Conservation (phyloP, 2,113 vertebrate species). For the Oenanthe melanoleuca region DNA sequence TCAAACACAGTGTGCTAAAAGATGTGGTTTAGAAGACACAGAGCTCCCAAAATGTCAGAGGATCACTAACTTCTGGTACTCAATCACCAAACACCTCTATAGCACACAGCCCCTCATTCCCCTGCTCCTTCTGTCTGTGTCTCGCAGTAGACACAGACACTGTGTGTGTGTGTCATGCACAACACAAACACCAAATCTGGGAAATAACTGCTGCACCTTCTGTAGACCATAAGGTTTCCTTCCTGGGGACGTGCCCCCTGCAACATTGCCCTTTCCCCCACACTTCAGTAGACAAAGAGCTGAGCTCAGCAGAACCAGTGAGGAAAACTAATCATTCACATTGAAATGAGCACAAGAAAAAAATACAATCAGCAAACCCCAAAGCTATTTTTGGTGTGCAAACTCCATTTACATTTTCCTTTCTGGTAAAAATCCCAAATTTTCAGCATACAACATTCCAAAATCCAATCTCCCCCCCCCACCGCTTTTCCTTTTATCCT, state of each 20-base stretch:
- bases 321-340: background rate
- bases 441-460: constrained; percentile 45
- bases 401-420: constrained; percentile 54
- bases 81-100: background rate
- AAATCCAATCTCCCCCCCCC: background rate
- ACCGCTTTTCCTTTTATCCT: constrained; percentile 38
- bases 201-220: background rate
- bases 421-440: constrained; percentile 49
- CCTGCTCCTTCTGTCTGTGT: background rate
- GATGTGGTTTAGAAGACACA: background rate
- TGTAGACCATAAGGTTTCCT: background rate
- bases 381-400: constrained; percentile 59
- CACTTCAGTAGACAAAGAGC: background rate
- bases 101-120: background rate
- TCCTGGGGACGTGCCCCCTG: background rate
- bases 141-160: background rate
- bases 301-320: background rate
- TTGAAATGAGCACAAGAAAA: background rate
- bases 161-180: too few relatives aligned
- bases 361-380: constrained; percentile 37
- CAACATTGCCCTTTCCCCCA: background rate
- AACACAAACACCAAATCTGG: background rate
- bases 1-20: background rate
- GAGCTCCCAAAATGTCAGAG: background rate
- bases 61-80: background rate